A percentile compares a stretch with the other conserved stretches of the same genome.
Evolutionary conservation across 2,113 vertebrate species (phyloP).

Genomic region (Periophthalmodon schlosseri): DNA sequence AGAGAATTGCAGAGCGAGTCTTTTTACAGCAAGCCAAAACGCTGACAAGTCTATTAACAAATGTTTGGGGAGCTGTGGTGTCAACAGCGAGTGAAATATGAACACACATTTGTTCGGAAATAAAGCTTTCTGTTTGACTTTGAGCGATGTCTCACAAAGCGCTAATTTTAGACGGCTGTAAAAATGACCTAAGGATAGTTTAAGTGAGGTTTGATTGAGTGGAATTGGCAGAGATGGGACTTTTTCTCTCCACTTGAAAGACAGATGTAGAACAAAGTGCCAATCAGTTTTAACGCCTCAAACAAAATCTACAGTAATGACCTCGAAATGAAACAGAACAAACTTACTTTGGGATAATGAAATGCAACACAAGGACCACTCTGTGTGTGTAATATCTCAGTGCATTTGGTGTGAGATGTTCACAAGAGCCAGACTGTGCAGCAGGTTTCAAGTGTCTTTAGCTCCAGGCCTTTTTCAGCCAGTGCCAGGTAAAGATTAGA

Average conservation of each 20-base stretch:
- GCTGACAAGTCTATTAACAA: constrained; percentile 33
- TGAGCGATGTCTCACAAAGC: constrained; percentile 3
- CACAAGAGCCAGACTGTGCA: constrained; percentile 74
- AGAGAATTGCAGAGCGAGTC: constrained; percentile 52
- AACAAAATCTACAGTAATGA: constrained; percentile 26
- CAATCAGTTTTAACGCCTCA: constrained; percentile 40
- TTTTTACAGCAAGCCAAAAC: constrained; percentile 46
- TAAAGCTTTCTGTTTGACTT: constrained; percentile 5
- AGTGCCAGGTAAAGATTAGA: constrained; percentile 81
- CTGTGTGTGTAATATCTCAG: neutral
- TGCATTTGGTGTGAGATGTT: constrained; percentile 68
- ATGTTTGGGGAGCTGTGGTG: constrained; percentile 3
- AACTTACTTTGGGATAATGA: neutral
- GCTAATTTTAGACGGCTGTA: constrained; percentile 25
- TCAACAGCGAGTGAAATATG: neutral
- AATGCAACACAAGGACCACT: neutral
- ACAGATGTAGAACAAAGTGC: constrained; percentile 64
- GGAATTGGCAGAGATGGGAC: constrained; percentile 23
- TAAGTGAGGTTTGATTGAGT: constrained; percentile 35
- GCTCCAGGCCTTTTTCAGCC: constrained; percentile 74
- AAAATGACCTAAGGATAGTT: constrained; percentile 42
- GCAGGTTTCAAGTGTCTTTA: constrained; percentile 80
- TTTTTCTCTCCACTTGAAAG: constrained; percentile 46
- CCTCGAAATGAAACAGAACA: constrained; percentile 43
- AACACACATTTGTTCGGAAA: neutral